phyloP scores from a whole-genome alignment of 2,888 invertebrate genomes.

The Phlogophora meticulosa region DNA sequence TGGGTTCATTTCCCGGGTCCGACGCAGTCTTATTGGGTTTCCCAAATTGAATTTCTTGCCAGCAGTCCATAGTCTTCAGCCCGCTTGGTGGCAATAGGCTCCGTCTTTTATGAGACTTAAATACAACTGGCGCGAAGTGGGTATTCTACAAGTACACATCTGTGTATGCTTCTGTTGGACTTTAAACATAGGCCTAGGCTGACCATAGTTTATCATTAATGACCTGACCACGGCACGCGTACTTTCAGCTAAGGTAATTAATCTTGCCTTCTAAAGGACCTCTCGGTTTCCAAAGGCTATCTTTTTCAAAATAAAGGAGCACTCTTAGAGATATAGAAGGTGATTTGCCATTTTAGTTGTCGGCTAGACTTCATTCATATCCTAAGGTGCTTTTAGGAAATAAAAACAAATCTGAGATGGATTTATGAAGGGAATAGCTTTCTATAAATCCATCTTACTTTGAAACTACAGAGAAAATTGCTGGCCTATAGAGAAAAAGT shows the following conservation, averaged over 20 bases:
- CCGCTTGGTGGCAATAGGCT: no score
- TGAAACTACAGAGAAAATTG: no score
- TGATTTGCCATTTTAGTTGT: conserved; percentile 10
- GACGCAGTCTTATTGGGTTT: no score
- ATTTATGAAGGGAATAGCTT: neutral
- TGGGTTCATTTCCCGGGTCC: no score
- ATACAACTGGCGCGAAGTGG: no score
- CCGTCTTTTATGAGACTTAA: no score
- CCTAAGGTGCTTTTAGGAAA: conserved; percentile 26
- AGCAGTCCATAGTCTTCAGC: no score
- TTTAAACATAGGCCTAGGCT: no score
- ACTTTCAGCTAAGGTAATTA: conserved; percentile 43
- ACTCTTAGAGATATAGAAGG: conserved; percentile 24
- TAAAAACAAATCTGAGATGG: conserved; percentile 5
- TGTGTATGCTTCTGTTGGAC: neutral
- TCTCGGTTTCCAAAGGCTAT: conserved; percentile 35
- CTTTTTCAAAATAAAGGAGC: conserved; percentile 38
- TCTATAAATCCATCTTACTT: no score
- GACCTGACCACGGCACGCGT: conserved; percentile 1
- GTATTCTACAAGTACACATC: no score
- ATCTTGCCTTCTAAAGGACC: conserved; percentile 43
- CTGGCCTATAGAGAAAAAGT: no score
- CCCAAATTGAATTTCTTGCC: no score
- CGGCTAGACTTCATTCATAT: conserved; percentile 35
- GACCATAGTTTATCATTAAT: conserved; percentile 24